A percentile compares a stretch with the other conserved stretches of the same genome.
These are phyloP conservation scores for Drosophila nikananu DNA, from an alignment of 1,140 invertebrate species.

Conservation along the genomic window DNA sequence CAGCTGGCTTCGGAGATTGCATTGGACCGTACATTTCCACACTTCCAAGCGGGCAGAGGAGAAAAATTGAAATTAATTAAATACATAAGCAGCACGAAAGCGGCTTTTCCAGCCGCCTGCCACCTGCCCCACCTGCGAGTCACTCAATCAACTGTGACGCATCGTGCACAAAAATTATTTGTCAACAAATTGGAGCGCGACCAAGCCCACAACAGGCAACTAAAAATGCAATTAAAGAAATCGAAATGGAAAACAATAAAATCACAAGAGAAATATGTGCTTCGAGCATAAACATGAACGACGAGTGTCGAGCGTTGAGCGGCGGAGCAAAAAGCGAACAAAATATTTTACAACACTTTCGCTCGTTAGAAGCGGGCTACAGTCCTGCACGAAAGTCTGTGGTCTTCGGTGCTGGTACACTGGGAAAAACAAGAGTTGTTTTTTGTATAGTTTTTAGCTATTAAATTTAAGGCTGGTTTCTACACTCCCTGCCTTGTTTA, in stretches of 20 bases:
- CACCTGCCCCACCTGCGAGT: conserved; percentile 20
- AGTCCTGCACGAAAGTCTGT: conserved; percentile 68
- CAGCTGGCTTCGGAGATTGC: conserved; percentile 68
- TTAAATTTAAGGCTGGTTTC: background rate
- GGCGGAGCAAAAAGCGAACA: conserved; percentile 58
- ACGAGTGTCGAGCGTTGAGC: conserved; percentile 6
- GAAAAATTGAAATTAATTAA: conserved; percentile 74
- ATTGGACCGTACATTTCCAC: conserved; percentile 59
- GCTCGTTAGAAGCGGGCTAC: conserved; percentile 74
- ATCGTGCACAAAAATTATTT: conserved; percentile 67
- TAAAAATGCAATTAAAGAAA: conserved; percentile 80
- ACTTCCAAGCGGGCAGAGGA: conserved; percentile 43
- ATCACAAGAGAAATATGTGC: conserved; percentile 59
- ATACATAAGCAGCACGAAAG: conserved; percentile 69
- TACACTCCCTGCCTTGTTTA: background rate
- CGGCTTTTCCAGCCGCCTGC: conserved; percentile 28
- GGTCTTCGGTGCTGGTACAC: conserved; percentile 22
- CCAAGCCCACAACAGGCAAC: conserved; percentile 68
- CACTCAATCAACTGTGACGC: conserved; percentile 75
- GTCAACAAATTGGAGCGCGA: conserved; percentile 79
- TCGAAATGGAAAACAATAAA: conserved; percentile 76
- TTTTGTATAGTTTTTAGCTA: background rate
- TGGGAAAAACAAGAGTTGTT: background rate
- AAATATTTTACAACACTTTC: conserved; percentile 82
- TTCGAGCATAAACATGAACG: conserved; percentile 38